A percentile compares a stretch with the other conserved stretches of the same genome.
Conservation (phyloP, 2,888 invertebrate genomes). For the Laothoe populi region DNA sequence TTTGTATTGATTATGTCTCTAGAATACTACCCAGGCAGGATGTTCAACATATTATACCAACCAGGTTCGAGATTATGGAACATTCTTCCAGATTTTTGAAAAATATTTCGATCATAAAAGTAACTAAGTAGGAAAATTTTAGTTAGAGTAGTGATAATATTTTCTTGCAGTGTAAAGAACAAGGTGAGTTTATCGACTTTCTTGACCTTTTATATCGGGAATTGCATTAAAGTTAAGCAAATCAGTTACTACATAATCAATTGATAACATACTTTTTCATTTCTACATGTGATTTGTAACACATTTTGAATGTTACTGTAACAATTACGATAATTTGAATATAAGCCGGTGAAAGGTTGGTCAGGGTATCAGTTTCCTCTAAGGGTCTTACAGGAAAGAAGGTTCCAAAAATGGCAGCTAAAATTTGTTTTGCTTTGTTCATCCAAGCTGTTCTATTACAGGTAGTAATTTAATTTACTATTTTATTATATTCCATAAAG, state of each 20-base stretch:
- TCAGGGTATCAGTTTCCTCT: neutral
- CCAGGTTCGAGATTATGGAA: no score
- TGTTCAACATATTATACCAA: no score
- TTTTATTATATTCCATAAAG: neutral
- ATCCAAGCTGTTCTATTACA: constrained; percentile 14
- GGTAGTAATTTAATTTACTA: neutral
- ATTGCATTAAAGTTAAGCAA: constrained; percentile 9
- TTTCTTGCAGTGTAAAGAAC: no score
- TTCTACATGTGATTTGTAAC: constrained; percentile 6
- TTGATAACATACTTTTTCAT: neutral
- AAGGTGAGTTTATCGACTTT: neutral
- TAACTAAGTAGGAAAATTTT: no score
- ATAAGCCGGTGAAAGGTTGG: neutral
- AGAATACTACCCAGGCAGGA: no score
- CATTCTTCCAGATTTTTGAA: no score
- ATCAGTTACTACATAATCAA: constrained; percentile 4
- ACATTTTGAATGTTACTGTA: constrained; percentile 6
- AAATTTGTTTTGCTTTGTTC: neutral
- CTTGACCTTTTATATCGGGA: constrained; percentile 8
- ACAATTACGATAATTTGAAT: neutral
- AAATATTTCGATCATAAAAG: no score
- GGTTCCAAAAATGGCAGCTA: constrained; percentile 7
- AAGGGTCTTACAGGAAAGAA: neutral
- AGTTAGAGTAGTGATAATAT: no score
- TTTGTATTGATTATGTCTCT: no score